Evolutionary conservation across 2,888 invertebrate species (phyloP).

Genomic region (Melipona bicolor): DNA sequence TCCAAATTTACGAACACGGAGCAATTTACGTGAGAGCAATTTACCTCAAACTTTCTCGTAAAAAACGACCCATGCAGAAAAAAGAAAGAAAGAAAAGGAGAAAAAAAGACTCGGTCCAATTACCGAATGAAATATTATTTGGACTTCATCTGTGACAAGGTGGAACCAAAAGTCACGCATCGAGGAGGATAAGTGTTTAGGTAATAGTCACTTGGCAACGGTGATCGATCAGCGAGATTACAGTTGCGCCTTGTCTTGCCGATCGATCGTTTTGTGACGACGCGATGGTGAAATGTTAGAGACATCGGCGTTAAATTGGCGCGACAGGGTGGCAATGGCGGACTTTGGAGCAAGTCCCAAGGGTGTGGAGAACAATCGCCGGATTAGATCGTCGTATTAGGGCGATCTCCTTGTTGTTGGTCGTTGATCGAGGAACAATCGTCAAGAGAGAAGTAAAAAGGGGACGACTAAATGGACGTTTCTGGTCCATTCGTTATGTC

Average conservation of each 20-base stretch:
- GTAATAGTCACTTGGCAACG: constrained; percentile 75
- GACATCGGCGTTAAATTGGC: constrained; percentile 24
- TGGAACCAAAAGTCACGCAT: constrained; percentile 17
- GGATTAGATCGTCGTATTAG: constrained; percentile 1
- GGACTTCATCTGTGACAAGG: constrained; percentile 17
- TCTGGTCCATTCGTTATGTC: constrained; percentile 5
- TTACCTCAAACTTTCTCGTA: background rate
- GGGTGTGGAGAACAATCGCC: background rate
- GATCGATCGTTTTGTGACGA: constrained; percentile 57
- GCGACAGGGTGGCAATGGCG: constrained; percentile 18
- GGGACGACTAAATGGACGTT: background rate
- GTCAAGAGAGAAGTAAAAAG: background rate
- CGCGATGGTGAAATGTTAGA: constrained; percentile 33
- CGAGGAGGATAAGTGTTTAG: constrained; percentile 66
- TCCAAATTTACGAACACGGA: too few relatives aligned
- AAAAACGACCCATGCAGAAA: background rate
- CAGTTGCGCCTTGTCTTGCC: constrained; percentile 41
- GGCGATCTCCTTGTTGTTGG: too few relatives aligned
- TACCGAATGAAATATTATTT: constrained; percentile 11
- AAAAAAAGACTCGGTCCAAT: background rate
- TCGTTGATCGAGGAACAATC: background rate
- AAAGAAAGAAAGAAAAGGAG: too few relatives aligned
- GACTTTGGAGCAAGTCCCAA: background rate
- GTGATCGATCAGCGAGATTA: constrained; percentile 64
- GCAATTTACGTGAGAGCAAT: background rate